These are phyloP conservation scores for Bettongia penicillata DNA, from an alignment of 2,113 vertebrate species.

Conservation along the genomic window DNA sequence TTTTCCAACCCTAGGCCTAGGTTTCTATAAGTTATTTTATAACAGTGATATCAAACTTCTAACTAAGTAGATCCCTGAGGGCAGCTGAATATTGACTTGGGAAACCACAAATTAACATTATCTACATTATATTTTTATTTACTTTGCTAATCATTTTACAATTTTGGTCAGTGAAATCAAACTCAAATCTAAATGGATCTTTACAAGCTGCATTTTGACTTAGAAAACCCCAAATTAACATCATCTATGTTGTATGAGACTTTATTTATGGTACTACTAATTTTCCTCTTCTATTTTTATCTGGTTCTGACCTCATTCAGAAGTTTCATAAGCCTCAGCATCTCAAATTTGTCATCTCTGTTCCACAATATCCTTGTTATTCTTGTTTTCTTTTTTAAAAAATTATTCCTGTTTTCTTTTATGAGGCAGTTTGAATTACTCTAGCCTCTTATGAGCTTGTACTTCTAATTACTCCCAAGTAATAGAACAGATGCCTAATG, in stretches of 20 bases:
- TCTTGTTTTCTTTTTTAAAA: background rate
- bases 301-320: background rate
- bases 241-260: background rate
- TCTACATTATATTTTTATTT: background rate
- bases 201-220: background rate
- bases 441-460: constrained; percentile 19
- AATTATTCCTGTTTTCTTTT: background rate
- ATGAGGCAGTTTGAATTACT: constrained; percentile 26
- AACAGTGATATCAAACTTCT: background rate
- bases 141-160: background rate
- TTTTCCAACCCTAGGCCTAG: background rate
- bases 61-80: background rate
- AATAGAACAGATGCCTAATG: constrained; percentile 42
- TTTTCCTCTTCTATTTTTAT: background rate
- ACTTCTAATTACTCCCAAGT: constrained; percentile 44
- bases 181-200: background rate
- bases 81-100: background rate
- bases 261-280: background rate
- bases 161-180: background rate
- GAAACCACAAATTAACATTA: background rate
- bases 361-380: background rate
- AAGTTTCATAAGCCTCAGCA: background rate
- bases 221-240: background rate
- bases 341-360: background rate
- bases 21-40: background rate